phyloP scores from a whole-genome alignment of 2,113 vertebrate genomes.

The Nipponia nippon region DNA sequence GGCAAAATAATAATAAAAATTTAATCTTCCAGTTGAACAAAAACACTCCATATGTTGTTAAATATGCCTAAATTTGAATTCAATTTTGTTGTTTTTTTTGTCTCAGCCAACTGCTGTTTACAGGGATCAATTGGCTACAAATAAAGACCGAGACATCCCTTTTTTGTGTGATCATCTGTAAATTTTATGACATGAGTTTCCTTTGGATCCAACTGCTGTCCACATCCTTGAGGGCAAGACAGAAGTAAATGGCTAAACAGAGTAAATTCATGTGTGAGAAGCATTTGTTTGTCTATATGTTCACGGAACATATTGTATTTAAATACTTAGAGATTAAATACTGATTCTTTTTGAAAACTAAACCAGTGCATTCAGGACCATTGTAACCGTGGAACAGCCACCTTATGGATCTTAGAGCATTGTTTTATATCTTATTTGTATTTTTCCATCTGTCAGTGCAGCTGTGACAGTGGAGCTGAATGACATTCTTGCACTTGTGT shows the following conservation, averaged over 20 bases:
- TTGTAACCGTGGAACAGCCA: neutral
- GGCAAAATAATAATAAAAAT: constrained; percentile 67
- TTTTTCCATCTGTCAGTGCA: constrained; percentile 54
- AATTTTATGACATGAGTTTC: neutral
- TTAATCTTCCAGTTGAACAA: constrained; percentile 52
- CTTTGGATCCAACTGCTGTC: neutral
- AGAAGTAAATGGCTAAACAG: neutral
- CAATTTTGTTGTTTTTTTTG: neutral
- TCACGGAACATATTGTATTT: neutral
- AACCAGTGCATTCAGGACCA: neutral
- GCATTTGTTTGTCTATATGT: neutral
- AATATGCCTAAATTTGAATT: constrained; percentile 25
- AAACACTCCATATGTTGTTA: constrained; percentile 37
- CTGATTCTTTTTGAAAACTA: neutral
- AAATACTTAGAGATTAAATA: constrained; percentile 1
- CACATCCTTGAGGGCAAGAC: neutral
- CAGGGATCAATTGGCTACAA: neutral
- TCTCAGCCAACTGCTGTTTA: neutral
- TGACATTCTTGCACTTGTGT: constrained; percentile 55
- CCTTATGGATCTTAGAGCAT: constrained; percentile 32
- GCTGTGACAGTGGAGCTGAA: constrained; percentile 41
- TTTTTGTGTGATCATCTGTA: neutral
- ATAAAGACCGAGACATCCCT: neutral
- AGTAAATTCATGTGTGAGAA: neutral
- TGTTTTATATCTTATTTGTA: constrained; percentile 46